A percentile compares a stretch with the other conserved stretches of the same genome.
phyloP scores from a whole-genome alignment of 2,113 vertebrate species.

The Cephalopholis sonnerati region DNA sequence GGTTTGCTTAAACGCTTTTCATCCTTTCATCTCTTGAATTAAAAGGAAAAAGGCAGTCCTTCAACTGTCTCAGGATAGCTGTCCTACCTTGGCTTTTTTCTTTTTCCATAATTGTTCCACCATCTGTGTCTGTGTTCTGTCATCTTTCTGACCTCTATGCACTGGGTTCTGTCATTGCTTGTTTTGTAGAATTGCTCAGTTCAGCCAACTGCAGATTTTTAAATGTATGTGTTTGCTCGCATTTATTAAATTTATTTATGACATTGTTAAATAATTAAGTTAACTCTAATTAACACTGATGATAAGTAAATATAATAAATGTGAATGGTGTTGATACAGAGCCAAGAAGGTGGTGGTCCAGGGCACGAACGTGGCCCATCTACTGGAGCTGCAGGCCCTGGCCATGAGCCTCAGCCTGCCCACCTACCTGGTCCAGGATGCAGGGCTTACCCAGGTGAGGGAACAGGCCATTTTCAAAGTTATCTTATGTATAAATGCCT shows the following conservation, averaged over 20 bases:
- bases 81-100: not conserved
- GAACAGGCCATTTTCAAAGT: not conserved
- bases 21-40: not conserved
- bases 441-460: conserved; percentile 87
- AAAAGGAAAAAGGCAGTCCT: not conserved
- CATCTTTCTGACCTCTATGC: not conserved
- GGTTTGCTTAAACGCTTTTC: too few relatives aligned
- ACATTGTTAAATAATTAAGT: not conserved
- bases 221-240: not conserved
- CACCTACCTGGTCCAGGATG: conserved; percentile 88
- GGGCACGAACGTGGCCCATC: conserved; percentile 86
- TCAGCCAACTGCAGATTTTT: not conserved
- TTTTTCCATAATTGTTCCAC: not conserved
- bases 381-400: conserved; percentile 87
- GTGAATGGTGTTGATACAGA: conserved; percentile 66
- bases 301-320: not conserved
- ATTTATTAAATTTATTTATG: not conserved
- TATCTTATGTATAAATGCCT: not conserved
- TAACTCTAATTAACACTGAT: not conserved
- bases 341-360: conserved; percentile 89
- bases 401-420: conserved; percentile 88
- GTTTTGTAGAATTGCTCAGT: not conserved
- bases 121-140: not conserved
- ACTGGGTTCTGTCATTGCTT: not conserved
- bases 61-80: not conserved